Evolutionary conservation across 2,888 invertebrate genomes (phyloP), one percentile per base, ranked within the genome.

Genomic region (Drosophila mulleri): DNA sequence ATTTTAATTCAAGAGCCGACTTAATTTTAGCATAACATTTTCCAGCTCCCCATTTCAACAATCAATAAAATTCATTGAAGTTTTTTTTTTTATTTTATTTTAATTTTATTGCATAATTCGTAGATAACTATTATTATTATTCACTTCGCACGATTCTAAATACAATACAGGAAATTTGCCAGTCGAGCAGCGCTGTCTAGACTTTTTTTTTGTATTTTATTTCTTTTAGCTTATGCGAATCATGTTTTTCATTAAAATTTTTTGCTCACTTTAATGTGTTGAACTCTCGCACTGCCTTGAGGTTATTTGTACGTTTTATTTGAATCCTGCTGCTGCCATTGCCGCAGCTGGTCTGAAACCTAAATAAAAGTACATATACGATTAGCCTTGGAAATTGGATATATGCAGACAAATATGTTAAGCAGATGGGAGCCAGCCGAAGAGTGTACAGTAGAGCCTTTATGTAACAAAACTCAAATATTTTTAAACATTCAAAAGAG

Each of bases 251-350:
- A 83, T 82, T 82, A 79, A 72, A 57, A 80, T 68, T 72, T 72
- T 58, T 68, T 79, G 77, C 67, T 83, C 72, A 83, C 75, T 84
- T 84, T 80, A 82, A 82, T 83, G 72, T 67, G 52, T 54, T 54
- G 39, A 39, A 52, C 26, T 54, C 53, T 42, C 57, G 39, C 26
- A 44, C 67, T 74, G 83, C 82, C 67, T 57, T 59, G 20, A 67
- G 84, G 77, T 67, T 83, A 68, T 78, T 80, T 78, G 74, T 62
- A 63, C 44, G 62, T 67, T 53, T 80, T 80, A 72, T 77, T 74
- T 75, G 47, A 57, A 61, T 70, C 67, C 60, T 32, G 41, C 14
- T 52, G 44, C 23, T 52, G 57, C 44, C 39, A 12, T 42, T 53
- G 53, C 47, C 59, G 48, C 66, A 50, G 45, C 52, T 52, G 60